Evolutionary conservation across 2,113 vertebrate species (phyloP), one percentile per base, ranked within the genome.

Genomic region (Festucalex cinctus): DNA sequence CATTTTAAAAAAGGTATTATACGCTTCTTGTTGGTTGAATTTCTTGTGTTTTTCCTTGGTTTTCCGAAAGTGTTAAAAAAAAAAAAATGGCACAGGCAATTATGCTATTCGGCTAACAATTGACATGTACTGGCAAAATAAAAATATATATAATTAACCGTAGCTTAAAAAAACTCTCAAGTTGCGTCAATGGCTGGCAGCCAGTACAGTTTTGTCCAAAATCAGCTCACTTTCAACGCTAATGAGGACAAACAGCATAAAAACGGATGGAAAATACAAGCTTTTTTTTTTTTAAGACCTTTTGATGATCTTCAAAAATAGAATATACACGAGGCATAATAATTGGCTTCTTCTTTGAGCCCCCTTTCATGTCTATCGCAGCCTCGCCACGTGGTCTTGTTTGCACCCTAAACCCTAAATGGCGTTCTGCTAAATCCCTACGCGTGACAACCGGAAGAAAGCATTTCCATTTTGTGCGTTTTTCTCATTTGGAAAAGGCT

Each of bases 401-500:
- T 82, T 51, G 78, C 65, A 64, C 16, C 6, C 28, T 57, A 32
- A 78, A 63, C 54, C 43, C 58, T 51, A 68, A 51, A 63, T 26
- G 62, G 46, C 48, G 75, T 75, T 53, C 79, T 51, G 14, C 1
- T 49, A 41, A 60, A 75, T 70, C 62, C 20, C 16, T n/a, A 64
- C 35, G 60, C 41, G 54, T 43, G 60, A 62, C 60, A 63, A 65
- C 62, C 69, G 59, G 10, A 78, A 49, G 35, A 68, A 43, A 28
- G 28, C 44, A 68, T 70, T 61, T 77, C 41, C 67, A 75, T 76
- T 69, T 36, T 26, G 39, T 48, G 63, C 62, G 74, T 73, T 70
- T 49, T 74, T 41, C 53, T 63, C 66, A 71, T 77, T 70, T 78
- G 35, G 63, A 35, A 78, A 70, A 39, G 35, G 57, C 66, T 62